A percentile compares a stretch with the other conserved stretches of the same genome.
Conservation (phyloP, 2,113 vertebrate genomes). For the Rynchops niger region DNA sequence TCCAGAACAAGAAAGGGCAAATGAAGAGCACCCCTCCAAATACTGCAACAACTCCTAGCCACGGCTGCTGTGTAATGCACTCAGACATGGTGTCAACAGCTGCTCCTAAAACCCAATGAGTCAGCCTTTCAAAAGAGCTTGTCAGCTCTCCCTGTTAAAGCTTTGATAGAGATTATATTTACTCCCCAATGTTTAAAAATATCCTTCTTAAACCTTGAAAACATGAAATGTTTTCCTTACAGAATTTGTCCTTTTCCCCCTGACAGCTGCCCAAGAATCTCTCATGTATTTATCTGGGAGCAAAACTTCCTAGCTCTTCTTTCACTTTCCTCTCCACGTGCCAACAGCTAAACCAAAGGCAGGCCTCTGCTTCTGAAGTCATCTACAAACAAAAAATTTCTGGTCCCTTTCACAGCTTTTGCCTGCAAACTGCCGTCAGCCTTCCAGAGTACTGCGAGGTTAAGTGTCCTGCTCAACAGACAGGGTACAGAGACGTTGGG, state of each 20-base stretch:
- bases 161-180: conserved; percentile 31
- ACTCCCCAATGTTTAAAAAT: conserved; percentile 23
- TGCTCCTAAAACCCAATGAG: conserved; percentile 28
- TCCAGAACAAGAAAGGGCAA: conserved; percentile 55
- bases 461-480: neutral
- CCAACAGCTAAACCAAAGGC: neutral
- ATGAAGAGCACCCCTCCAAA: conserved; percentile 57
- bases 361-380: neutral
- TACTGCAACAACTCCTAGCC: neutral
- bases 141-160: conserved; percentile 8
- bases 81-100: conserved; percentile 46
- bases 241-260: neutral
- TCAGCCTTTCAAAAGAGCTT: conserved; percentile 43
- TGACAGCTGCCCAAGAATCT: neutral
- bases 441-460: neutral
- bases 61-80: conserved; percentile 39
- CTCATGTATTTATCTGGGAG: neutral
- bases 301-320: neutral
- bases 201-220: neutral
- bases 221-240: neutral
- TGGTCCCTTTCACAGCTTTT: neutral
- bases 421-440: neutral
- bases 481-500: neutral
- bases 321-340: neutral
- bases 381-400: neutral